Evolutionary conservation across 2,797 vertebrate genomes (phyloP), one percentile per base, ranked within the genome.

Genomic region (Poeciliopsis infans): DNA sequence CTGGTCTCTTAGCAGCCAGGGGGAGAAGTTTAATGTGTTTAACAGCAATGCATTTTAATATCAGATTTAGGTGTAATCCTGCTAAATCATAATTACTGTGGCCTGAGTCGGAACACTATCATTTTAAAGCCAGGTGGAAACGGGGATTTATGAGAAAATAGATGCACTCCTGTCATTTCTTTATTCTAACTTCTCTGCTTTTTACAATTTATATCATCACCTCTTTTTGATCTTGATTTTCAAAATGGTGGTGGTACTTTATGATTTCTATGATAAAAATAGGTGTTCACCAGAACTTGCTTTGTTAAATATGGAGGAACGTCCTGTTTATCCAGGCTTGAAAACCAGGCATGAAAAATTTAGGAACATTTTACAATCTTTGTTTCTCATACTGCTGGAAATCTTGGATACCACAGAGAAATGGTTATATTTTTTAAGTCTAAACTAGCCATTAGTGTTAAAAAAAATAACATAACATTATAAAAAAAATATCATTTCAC

Each of bases 61-160:
- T 91, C 86, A 81, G 80, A 88, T 90, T 87, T 84, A 90, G 77
- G 71, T 85, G 59, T 92, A 87, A 92, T 91, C 86, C 87, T 80
- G 55, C 68, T 89, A 87, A 84, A 88, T 91, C 79, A 84, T 72
- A 82, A 83, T 68, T 82, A 33, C 80, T 82, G 77, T 68, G 45
- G 83, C 64, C 68, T 83, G 81, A 80, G 49, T 83, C 49, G 57
- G 83, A 75, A 72, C 77, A 78, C 70, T 86, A 87, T 79, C 75
- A 79, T 79, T 78, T 86, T 87, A 74, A 80, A 81, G 68, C 77
- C 77, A 83, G 80, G 77, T 85, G 76, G 74, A 81, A 85, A 82
- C 39, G 45, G 55, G 79, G 81, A 86, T 88, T 89, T 77, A 66
- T 69, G 45, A 15, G 33, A 80, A 78, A 57, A 59, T 74, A 45